phyloP scores from a whole-genome alignment of 2,797 vertebrate species.

The Morus bassanus region DNA sequence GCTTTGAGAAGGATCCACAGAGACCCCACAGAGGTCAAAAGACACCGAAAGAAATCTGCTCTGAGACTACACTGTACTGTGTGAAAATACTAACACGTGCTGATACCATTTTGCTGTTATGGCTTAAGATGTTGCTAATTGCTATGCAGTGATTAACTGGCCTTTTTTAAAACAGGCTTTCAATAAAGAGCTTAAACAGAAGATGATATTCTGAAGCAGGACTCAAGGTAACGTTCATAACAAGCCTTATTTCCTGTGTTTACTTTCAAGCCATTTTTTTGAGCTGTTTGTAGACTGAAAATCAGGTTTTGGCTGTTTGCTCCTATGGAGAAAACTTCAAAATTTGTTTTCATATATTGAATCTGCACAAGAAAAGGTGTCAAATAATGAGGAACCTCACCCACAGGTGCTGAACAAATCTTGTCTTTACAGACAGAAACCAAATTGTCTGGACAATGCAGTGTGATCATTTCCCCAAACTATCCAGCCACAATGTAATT shows the following conservation, averaged over 20 bases:
- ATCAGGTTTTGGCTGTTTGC: background rate
- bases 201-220: background rate
- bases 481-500: background rate
- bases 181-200: background rate
- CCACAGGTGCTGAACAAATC: background rate
- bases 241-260: background rate
- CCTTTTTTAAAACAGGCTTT: background rate
- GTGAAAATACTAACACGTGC: background rate
- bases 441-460: background rate
- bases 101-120: background rate
- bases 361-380: background rate
- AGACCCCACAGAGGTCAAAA: background rate
- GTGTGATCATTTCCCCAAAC: background rate
- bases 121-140: background rate
- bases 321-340: background rate
- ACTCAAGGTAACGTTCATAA: background rate
- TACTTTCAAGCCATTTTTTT: background rate
- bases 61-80: background rate
- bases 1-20: background rate
- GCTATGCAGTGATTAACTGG: background rate
- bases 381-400: background rate
- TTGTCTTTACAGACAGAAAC: background rate
- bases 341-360: background rate
- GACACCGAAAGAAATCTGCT: accelerated
- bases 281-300: background rate